A percentile compares a stretch with the other conserved stretches of the same genome.
Conservation (phyloP, 1,140 invertebrate species). For the Drosophila trapezifrons region DNA sequence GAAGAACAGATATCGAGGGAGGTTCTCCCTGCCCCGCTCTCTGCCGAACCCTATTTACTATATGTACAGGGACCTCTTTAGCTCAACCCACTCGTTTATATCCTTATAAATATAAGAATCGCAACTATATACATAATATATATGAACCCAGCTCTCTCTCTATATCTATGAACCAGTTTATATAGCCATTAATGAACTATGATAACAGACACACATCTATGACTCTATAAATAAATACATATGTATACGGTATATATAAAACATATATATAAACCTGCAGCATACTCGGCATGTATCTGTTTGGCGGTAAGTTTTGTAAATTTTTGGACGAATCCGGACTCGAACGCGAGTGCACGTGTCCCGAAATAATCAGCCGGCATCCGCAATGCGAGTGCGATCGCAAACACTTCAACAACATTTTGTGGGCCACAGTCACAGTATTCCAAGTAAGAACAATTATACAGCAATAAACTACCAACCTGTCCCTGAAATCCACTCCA, state of each 20-base stretch:
- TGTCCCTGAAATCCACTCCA: not conserved
- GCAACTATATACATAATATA: conserved; percentile 49
- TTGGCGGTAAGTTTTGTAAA: conserved; percentile 99
- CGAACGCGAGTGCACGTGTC: conserved; percentile 94
- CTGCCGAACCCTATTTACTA: not conserved
- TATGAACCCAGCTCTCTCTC: conserved; percentile 41
- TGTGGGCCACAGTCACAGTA: conserved; percentile 97
- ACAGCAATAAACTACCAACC: conserved; percentile 50
- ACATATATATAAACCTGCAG: conserved; percentile 86
- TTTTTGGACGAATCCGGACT: conserved; percentile 93
- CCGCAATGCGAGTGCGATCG: conserved; percentile 96
- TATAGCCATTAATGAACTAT: conserved; percentile 67
- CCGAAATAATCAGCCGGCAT: conserved; percentile 93
- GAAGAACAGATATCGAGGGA: not conserved
- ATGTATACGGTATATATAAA: conserved; percentile 71
- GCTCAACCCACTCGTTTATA: conserved; percentile 46
- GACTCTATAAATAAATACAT: conserved; percentile 61
- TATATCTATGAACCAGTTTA: conserved; percentile 67
- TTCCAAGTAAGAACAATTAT: conserved; percentile 93
- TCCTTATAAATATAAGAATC: conserved; percentile 44
- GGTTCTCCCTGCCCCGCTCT: not conserved
- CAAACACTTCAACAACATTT: conserved; percentile 98
- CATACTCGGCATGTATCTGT: conserved; percentile 99
- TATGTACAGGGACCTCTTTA: conserved; percentile 39
- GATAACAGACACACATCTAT: conserved; percentile 51